Evolutionary conservation across 2,888 invertebrate genomes (phyloP).

Genomic region (Acanthacorydalis orientalis): DNA sequence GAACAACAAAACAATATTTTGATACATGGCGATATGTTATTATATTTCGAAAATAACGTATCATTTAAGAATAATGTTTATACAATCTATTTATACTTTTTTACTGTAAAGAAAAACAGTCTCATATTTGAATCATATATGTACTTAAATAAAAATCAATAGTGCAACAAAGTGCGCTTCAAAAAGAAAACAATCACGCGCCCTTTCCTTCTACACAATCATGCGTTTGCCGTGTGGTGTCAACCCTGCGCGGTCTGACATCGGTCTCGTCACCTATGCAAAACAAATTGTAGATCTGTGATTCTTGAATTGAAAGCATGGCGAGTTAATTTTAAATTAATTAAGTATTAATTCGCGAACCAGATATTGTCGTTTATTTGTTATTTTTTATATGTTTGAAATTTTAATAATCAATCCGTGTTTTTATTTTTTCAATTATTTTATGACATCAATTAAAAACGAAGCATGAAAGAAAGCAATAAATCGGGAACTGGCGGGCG

Average conservation of each 20-base stretch:
- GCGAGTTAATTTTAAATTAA: conserved; percentile 4
- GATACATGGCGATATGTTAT: too few species aligned
- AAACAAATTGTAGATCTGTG: conserved; percentile 12
- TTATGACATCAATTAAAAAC: conserved; percentile 15
- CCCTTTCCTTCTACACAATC: background rate
- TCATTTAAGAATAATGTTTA: too few species aligned
- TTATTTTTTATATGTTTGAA: background rate
- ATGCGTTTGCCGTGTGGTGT: conserved; percentile 1
- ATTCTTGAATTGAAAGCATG: conserved; percentile 8
- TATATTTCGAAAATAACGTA: too few species aligned
- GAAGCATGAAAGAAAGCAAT: conserved; percentile 30
- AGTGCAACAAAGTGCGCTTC: background rate
- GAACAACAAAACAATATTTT: too few species aligned
- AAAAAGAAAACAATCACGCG: conserved; percentile 1
- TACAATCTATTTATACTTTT: too few species aligned
- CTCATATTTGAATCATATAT: too few species aligned
- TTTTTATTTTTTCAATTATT: conserved; percentile 1
- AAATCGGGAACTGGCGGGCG: conserved; percentile 30
- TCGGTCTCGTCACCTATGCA: conserved; percentile 12
- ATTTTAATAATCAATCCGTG: conserved; percentile 5
- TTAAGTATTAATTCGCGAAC: background rate
- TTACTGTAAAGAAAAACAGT: too few species aligned
- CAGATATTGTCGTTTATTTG: background rate
- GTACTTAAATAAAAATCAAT: background rate
- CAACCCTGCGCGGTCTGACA: conserved; percentile 5